These are phyloP conservation scores for Gyps fulvus DNA, from an alignment of 2,113 vertebrate species.

Conservation along the genomic window DNA sequence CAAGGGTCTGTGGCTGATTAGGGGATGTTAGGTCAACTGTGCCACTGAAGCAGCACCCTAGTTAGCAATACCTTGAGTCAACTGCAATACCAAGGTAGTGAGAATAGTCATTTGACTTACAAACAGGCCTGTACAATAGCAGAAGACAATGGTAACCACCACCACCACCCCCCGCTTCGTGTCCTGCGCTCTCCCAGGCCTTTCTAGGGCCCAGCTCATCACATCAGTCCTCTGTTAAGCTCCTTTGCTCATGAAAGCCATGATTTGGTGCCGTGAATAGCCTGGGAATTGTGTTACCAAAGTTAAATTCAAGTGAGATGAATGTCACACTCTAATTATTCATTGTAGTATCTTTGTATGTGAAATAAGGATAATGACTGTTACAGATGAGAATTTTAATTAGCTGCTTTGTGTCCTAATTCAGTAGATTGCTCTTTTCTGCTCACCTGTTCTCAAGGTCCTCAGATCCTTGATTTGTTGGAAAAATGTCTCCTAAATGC, in stretches of 20 bases:
- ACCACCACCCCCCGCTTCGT: not conserved
- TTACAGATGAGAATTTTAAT: not conserved
- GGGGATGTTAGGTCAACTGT: not conserved
- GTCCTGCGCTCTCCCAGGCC: not conserved
- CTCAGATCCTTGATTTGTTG: not conserved
- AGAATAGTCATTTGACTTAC: not conserved
- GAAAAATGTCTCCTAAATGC: not conserved
- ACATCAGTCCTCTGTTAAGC: not conserved
- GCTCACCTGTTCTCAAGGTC: not conserved
- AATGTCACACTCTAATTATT: not conserved
- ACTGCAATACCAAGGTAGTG: not conserved
- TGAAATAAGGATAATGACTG: not conserved
- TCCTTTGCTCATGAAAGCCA: rapidly evolving
- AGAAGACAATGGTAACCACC: not conserved
- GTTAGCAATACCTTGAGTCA: not conserved
- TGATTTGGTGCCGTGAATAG: not conserved
- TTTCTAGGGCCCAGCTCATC: not conserved
- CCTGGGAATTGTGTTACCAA: not conserved
- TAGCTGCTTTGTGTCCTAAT: not conserved
- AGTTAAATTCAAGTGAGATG: not conserved
- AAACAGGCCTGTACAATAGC: not conserved
- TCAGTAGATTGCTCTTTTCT: not conserved
- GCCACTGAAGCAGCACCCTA: not conserved
- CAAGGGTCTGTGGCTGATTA: not conserved
- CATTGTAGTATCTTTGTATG: not conserved